Evolutionary conservation across 2,888 invertebrate species (phyloP).

Genomic region (Parthenolecanium corni): DNA sequence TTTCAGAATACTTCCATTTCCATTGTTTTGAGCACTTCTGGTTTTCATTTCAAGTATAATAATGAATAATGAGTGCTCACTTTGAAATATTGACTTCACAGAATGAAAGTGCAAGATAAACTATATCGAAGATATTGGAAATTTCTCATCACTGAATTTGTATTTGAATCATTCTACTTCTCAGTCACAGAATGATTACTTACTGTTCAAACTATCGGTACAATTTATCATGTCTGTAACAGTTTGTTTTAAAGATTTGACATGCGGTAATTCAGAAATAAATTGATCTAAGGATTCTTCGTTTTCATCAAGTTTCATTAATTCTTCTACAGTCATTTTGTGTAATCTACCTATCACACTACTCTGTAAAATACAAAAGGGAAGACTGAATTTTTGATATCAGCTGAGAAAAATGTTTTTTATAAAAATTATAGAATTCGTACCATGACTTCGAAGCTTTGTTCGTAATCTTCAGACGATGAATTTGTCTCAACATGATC

Average conservation of each 20-base stretch:
- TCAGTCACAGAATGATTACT: constrained; percentile 31
- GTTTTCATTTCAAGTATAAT: too few relatives aligned
- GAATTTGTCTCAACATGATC: constrained; percentile 5
- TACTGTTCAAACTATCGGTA: constrained; percentile 57
- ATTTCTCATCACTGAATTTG: background rate
- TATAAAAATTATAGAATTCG: constrained; percentile 7
- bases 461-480: constrained; percentile 9
- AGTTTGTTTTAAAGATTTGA: constrained; percentile 48
- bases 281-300: constrained; percentile 62
- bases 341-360: constrained; percentile 44
- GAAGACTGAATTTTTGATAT: constrained; percentile 35
- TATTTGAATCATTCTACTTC: background rate
- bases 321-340: constrained; percentile 48
- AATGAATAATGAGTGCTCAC: too few relatives aligned
- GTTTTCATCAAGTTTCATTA: constrained; percentile 56
- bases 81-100: too few relatives aligned
- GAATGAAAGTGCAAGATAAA: too few relatives aligned
- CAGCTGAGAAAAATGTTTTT: constrained; percentile 33
- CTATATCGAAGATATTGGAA: too few relatives aligned
- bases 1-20: too few relatives aligned
- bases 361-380: constrained; percentile 19
- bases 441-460: constrained; percentile 26
- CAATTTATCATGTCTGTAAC: constrained; percentile 59
- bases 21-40: too few relatives aligned
- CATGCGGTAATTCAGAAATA: constrained; percentile 54